Percentiles rank a stretch among this genome's conserved stretches.
Evolutionary conservation across 2,888 invertebrate genomes (phyloP).

Genomic region (Apamea sordens): DNA sequence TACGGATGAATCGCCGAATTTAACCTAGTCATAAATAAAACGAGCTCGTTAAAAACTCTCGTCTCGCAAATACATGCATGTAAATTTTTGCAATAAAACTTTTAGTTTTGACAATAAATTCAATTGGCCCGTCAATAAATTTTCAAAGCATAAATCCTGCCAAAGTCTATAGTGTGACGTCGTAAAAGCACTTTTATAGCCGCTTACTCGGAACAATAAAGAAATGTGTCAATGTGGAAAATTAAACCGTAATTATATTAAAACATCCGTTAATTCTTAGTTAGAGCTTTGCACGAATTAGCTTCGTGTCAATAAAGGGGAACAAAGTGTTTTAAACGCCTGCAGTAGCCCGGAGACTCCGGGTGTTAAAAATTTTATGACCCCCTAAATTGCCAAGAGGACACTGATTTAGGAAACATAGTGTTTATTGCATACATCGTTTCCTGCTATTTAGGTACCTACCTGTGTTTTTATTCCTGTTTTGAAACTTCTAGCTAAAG

Average conservation of each 20-base stretch:
- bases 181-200: conserved; percentile 80
- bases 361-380: conserved; percentile 46
- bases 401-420: conserved; percentile 45
- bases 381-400: conserved; percentile 41
- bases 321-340: conserved; percentile 30
- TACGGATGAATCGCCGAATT: conserved; percentile 30
- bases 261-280: conserved; percentile 41
- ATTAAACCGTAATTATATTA: conserved; percentile 64
- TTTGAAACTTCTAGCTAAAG: background rate
- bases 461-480: background rate
- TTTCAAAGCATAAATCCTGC: conserved; percentile 81
- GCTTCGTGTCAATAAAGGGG: conserved; percentile 25
- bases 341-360: conserved; percentile 8
- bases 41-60: conserved; percentile 63
- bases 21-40: conserved; percentile 58
- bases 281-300: conserved; percentile 38
- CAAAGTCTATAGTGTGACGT: conserved; percentile 77
- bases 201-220: conserved; percentile 74
- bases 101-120: conserved; percentile 85
- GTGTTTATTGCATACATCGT: conserved; percentile 3
- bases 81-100: conserved; percentile 79
- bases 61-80: conserved; percentile 67
- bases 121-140: conserved; percentile 83
- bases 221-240: conserved; percentile 69
- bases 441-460: conserved; percentile 20